Conservation (phyloP, 2,888 invertebrate species). For the Lampropteryx suffumata region DNA sequence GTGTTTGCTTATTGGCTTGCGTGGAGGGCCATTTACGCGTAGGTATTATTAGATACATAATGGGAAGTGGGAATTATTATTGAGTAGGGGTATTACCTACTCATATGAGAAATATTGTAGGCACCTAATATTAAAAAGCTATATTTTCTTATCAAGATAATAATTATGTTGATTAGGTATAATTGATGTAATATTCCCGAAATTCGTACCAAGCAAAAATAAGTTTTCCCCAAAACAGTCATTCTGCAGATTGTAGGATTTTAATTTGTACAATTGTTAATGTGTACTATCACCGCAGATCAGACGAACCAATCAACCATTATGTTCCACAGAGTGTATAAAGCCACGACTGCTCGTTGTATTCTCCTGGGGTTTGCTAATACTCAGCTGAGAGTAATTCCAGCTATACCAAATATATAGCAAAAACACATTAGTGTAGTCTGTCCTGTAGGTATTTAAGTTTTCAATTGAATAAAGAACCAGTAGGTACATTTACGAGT, state of each 20-base stretch:
- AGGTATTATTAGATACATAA: conserved; percentile 1
- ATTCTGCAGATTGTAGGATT: background rate
- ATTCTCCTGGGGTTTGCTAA: conserved; percentile 2
- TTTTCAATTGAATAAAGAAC: conserved; percentile 25
- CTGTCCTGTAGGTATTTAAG: conserved; percentile 19
- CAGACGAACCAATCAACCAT: conserved; percentile 7
- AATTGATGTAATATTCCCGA: too few relatives aligned
- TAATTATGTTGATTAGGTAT: too few relatives aligned
- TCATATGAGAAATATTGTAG: too few relatives aligned
- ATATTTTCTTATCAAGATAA: too few relatives aligned
- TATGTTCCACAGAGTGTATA: conserved; percentile 1
- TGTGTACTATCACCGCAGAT: background rate
- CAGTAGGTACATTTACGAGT: conserved; percentile 27
- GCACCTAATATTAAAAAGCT: too few relatives aligned
- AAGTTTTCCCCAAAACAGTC: too few relatives aligned
- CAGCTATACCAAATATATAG: conserved; percentile 5
- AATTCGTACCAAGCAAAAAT: too few relatives aligned
- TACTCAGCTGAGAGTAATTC: conserved; percentile 16
- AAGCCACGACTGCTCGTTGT: conserved; percentile 7
- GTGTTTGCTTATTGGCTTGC: conserved; percentile 17
- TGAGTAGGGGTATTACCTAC: too few relatives aligned
- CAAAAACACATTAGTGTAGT: conserved; percentile 6
- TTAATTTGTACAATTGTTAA: background rate
- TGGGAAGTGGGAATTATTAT: background rate
- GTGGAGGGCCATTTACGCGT: conserved; percentile 13